Percentiles rank a stretch among this genome's conserved stretches.
Conservation (phyloP, 2,888 invertebrate species). For the Troides oblongomaculatus region DNA sequence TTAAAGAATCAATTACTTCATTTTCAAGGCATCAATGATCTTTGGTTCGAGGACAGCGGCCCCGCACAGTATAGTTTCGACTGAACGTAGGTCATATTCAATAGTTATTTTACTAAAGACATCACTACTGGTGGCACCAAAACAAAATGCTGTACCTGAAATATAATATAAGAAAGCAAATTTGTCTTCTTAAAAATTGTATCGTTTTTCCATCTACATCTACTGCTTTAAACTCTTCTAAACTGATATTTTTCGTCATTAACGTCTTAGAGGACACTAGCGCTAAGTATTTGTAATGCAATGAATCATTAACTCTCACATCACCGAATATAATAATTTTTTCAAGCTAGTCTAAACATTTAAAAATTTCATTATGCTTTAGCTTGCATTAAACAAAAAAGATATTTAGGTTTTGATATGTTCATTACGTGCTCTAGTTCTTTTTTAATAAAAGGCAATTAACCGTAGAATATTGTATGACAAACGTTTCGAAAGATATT, state of each 20-base stretch:
- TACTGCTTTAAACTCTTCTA: slow-evolving; percentile 34
- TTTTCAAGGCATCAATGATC: too few relatives aligned
- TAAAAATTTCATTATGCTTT: background rate
- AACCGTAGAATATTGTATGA: too few relatives aligned
- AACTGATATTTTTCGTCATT: slow-evolving; percentile 17
- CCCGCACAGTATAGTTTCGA: slow-evolving; percentile 48
- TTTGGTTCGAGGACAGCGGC: slow-evolving; percentile 43
- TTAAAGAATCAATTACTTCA: too few relatives aligned
- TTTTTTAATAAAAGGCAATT: background rate
- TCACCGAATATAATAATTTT: background rate
- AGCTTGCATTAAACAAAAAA: background rate
- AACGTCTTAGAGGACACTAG: background rate
- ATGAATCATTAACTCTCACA: background rate
- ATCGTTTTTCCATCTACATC: slow-evolving; percentile 36
- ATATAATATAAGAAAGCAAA: too few relatives aligned
- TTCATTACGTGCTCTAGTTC: background rate
- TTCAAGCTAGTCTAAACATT: background rate
- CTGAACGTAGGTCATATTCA: slow-evolving; percentile 53
- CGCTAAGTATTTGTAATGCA: slow-evolving; percentile 29
- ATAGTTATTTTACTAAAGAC: slow-evolving; percentile 49
- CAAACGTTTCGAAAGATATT: too few relatives aligned
- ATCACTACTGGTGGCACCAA: slow-evolving; percentile 59
- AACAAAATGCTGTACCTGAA: slow-evolving; percentile 47
- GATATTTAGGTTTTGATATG: background rate
- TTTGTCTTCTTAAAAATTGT: slow-evolving; percentile 26